Evolutionary conservation across 2,888 invertebrate genomes (phyloP).

Genomic region (Acleris literana): DNA sequence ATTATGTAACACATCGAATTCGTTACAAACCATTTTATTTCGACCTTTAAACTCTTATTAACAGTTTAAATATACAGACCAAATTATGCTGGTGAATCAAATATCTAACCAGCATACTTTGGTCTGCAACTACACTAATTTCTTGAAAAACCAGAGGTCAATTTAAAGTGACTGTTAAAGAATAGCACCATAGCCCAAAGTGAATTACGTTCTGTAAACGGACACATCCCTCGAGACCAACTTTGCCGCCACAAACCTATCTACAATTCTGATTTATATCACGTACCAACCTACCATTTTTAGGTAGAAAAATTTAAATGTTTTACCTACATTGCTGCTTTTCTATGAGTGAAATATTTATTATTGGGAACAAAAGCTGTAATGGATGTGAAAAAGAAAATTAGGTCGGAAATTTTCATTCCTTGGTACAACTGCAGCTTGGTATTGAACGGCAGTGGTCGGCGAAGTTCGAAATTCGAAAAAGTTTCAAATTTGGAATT

Average conservation of each 20-base stretch:
- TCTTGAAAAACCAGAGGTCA: neutral
- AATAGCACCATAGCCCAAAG: slow-evolving; percentile 4
- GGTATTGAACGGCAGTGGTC: slow-evolving; percentile 10
- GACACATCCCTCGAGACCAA: slow-evolving; percentile 12
- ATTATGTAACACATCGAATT: too few relatives aligned
- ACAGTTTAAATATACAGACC: too few relatives aligned
- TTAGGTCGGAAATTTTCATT: neutral
- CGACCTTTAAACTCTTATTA: too few relatives aligned
- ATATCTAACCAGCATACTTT: neutral
- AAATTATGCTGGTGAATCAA: too few relatives aligned
- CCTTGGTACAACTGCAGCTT: slow-evolving; percentile 6
- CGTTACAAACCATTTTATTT: too few relatives aligned
- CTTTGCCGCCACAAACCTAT: slow-evolving; percentile 24
- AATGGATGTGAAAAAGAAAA: neutral
- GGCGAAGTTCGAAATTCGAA: slow-evolving; percentile 22
- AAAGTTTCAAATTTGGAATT: slow-evolving; percentile 29
- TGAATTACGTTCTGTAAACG: slow-evolving; percentile 23
- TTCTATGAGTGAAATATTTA: neutral
- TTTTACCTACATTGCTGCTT: neutral
- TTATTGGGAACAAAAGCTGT: neutral
- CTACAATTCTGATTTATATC: slow-evolving; percentile 25
- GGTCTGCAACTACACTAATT: neutral
- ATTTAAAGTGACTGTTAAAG: neutral
- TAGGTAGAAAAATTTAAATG: neutral
- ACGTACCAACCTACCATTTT: neutral